Evolutionary conservation across 2,113 vertebrate genomes (phyloP), one percentile per base, ranked within the genome.

Genomic region (Cavia porcellus): DNA sequence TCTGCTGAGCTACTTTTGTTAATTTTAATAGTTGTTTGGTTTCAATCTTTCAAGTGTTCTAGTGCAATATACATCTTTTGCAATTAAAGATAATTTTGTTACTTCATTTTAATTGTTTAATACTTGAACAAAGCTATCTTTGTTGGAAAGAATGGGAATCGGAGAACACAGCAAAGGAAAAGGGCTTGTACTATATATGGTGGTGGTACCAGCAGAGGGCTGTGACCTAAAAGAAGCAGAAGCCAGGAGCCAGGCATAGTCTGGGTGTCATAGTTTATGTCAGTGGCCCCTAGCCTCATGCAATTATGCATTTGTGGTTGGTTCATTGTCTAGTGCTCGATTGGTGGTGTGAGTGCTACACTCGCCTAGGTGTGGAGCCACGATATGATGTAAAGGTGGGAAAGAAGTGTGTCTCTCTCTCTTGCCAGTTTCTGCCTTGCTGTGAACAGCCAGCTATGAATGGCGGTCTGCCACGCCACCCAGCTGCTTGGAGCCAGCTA

Each of bases 61-160:
- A 68, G 15, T 24, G 84, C 86, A 92, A 92, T 80, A 93, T 89
- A 59, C 17, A 77, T 85, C 50, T 94, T 95, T 94, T 93, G 24
- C 45, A 95, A 91, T 93, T 84, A 70, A 89, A 79, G 83, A 83
- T 93, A 62, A 94, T 93, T 94, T 92, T 93, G 11, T 87, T 70
- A 81, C 22, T 86, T 83, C 45, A 10, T 86, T 87, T 97, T n/a
- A 64, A 87, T 28, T 45, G 28, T 85, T 86, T 72, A 38, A 70
- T 85, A 80, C 85, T 94, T 10, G 13, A 90, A 30, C 84, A 95
- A 61, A 86, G 25, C n/a, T 94, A 30, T 61, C 42, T 88, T 82
- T 77, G 59, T 77, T 85, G 42, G 30, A 86, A 88, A 86, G 55
- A 52, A 24, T 15, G 91, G 72, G 96, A 86, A 62, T 12, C 0